Base-by-base conservation (phyloP, 1,140 invertebrate genomes). In the Aphelinus certus region DNA sequence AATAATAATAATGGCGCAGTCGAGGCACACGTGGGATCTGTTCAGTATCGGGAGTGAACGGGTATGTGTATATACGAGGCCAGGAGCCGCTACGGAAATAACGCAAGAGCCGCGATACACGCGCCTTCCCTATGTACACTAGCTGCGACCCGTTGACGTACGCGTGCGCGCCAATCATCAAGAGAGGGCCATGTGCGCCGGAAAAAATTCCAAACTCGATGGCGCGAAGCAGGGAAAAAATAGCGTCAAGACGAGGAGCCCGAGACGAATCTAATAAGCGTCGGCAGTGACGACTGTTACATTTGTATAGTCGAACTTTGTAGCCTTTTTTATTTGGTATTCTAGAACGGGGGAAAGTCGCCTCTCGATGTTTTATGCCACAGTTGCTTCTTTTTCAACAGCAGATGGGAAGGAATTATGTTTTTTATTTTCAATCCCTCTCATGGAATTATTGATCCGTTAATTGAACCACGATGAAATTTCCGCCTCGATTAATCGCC, bases 101-200 rank as follows among this genome's bases (percentile, higher is more conserved):
- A 73, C 64, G 57, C 56, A 45, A 49, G 56, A 61, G 64, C 9
- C 7, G 3, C 55, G 62, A 10, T 65, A 46, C 9, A 60, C 56
- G 47, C 46, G 55, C 71, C n/a, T 70, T 47, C 9, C 7, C n/a
- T 42, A 56, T 58, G 49, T 58, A 69, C 47, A 56, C 67, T 1
- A 70, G 62, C 48, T 2, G 65, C 46, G 26, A 71, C n/a, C 9
- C 63, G 56, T 66, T 66, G 62, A 73, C 62, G 70, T 58, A 61
- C 51, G 26, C 26, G 26, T 26, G 26, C 26, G 51, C 71, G 70
- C 62, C 63, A 79, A 80, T 80, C 71, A 71, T 57, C 47, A 55
- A 56, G 73, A 81, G 71, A 78, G 73, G 80, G 79, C 79, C 80
- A 81, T 81, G 80, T 81, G 79, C 67, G 53, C 70, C 48, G 9